Evolutionary conservation across 2,888 invertebrate genomes (phyloP), one percentile per base, ranked within the genome.

Genomic region (Oxyscelio sp.): DNA sequence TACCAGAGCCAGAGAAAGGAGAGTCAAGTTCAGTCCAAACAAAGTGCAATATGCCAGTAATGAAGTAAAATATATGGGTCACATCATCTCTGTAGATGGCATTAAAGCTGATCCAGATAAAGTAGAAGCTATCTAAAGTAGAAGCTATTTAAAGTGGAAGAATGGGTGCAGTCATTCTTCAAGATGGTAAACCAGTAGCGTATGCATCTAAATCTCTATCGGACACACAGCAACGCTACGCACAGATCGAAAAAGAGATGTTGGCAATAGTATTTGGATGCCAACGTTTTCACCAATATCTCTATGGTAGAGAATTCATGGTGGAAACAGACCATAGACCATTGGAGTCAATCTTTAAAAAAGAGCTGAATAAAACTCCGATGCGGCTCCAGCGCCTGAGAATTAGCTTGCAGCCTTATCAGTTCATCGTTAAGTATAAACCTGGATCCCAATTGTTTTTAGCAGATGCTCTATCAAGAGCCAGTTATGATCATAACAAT

Each of bases 401-500:
- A 6, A 54, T 82, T 11, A 50, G 11, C 0, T 34, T 85, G 17
- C 80, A 87, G 34, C 58, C 40, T n/a, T 88, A 83, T 73, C 24
- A 79, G 1, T 56, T 85, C 6, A 43, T 5, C 15, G 78, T 86
- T 6, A 59, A 61, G 45, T 87, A 85, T 34, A 85, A 77, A 38
- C 90, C 91, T 0, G 91, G 90, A n/a, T 90, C 88, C 82, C 54
- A 85, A 19, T 63, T 91, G 56, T 85, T 84, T 38, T 75, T 91
- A 17, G 89, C 91, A 4, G 92, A 92, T 61, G 85, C 91, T 4
- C 65, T 93, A 15, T 91, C 91, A 0, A 85, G 92, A 58, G 80
- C 88, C 9, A 77, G 52, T 6, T 70, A 59, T 31, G 34, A 73
- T 19, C 52, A 74, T 31, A 21, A 48, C 61, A 34, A 52, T 2